These are phyloP conservation scores for Periophthalmodon schlosseri DNA, from an alignment of 2,113 vertebrate species.

Conservation along the genomic window DNA sequence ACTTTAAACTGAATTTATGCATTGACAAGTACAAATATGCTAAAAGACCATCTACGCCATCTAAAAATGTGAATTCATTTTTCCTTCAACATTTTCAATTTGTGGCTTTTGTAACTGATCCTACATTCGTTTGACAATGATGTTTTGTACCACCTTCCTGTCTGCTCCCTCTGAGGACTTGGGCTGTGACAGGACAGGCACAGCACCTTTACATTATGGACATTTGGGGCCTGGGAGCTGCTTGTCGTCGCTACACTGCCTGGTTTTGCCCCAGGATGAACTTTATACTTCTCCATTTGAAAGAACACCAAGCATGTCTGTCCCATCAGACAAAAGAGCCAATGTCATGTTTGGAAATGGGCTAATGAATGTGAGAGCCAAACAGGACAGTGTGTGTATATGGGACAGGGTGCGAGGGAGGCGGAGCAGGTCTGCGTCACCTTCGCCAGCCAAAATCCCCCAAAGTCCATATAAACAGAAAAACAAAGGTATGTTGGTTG, in stretches of 20 bases:
- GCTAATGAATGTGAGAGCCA: slow-evolving; percentile 71
- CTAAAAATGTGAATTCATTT: neutral
- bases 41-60: too few relatives aligned
- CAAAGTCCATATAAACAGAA: slow-evolving; percentile 44
- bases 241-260: slow-evolving; percentile 79
- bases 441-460: slow-evolving; percentile 49
- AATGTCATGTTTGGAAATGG: slow-evolving; percentile 71
- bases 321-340: slow-evolving; percentile 57
- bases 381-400: slow-evolving; percentile 34
- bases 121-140: slow-evolving; percentile 47
- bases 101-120: neutral
- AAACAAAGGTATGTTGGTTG: slow-evolving; percentile 53
- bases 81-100: too few relatives aligned
- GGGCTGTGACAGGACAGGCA: slow-evolving; percentile 40
- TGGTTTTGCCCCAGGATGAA: slow-evolving; percentile 82
- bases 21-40: neutral
- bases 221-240: slow-evolving; percentile 67
- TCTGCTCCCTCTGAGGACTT: slow-evolving; percentile 75
- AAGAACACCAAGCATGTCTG: slow-evolving; percentile 48
- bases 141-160: slow-evolving; percentile 81
- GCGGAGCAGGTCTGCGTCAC: slow-evolving; percentile 51
- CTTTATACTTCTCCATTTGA: slow-evolving; percentile 71
- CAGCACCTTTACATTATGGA: slow-evolving; percentile 30
- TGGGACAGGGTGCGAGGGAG: slow-evolving; percentile 58
- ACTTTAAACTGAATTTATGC: too few relatives aligned